Evolutionary conservation across 2,888 invertebrate species (phyloP).

Genomic region (Drosophila robusta): DNA sequence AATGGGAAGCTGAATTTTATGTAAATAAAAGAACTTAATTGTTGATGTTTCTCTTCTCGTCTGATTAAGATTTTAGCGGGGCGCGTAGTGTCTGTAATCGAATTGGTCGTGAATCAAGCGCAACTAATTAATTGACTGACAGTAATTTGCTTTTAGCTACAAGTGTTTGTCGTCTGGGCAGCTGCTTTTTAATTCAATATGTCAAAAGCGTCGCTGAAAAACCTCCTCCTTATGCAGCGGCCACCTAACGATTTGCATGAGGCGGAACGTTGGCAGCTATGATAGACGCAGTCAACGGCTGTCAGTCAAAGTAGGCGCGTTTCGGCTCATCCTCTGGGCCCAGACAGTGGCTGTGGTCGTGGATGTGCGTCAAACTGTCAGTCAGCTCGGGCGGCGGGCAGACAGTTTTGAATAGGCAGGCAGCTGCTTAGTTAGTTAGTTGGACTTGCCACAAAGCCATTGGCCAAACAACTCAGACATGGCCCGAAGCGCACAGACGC

Average conservation of each 20-base stretch:
- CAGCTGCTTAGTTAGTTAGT: slow-evolving; percentile 51
- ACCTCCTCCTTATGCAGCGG: slow-evolving; percentile 2
- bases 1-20: no score
- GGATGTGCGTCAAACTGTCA: slow-evolving; percentile 30
- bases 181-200: slow-evolving; percentile 64
- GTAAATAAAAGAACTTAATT: no score
- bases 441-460: slow-evolving; percentile 47
- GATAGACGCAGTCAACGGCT: slow-evolving; percentile 66
- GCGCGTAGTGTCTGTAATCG: background rate
- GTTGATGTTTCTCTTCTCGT: no score
- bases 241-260: slow-evolving; percentile 12
- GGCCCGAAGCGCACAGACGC: slow-evolving; percentile 34
- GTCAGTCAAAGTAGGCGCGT: slow-evolving; percentile 62
- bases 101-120: slow-evolving; percentile 14
- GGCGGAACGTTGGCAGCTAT: slow-evolving; percentile 30
- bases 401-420: slow-evolving; percentile 29
- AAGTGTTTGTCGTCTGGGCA: slow-evolving; percentile 27
- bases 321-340: slow-evolving; percentile 12
- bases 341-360: slow-evolving; percentile 6
- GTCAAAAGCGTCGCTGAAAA: slow-evolving; percentile 41
- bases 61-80: background rate
- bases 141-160: slow-evolving; percentile 54
- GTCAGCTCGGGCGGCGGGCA: slow-evolving; percentile 5
- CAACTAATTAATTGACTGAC: slow-evolving; percentile 50
- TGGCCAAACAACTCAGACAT: slow-evolving; percentile 48